Evolutionary conservation across 1,140 invertebrate species (phyloP), one percentile per base, ranked within the genome.

Genomic region (Penaeus japonicus): DNA sequence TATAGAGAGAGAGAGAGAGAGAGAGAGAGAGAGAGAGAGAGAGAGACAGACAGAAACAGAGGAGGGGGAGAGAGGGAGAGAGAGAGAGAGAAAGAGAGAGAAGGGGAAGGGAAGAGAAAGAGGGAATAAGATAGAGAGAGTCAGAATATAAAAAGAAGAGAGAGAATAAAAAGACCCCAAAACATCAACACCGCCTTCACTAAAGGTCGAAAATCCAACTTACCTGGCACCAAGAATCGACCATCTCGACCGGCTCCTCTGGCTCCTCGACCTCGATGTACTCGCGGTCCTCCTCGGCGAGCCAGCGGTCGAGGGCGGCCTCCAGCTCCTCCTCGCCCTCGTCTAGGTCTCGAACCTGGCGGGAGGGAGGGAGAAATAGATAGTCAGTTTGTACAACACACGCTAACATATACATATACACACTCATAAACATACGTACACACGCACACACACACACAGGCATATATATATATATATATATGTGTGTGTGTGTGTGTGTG

Each of bases 231-330:
- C 96, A 96, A 86, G 94, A 95, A 91, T 97, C 96, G 92, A 96
- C 95, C 93, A 95, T 97, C 22, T 96, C 96, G 20, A 96, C 96
- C 4, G 95, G 95, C 92, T 96, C 96, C 87, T 95, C 93, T 1
- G 95, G 94, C 92, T 97, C 96, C 91, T 96, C 95, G 0, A 97
- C 95, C 92, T 97, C 96, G 83, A 96, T 96, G 89, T 96, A 96
- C 93, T 97, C 96, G 90, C 96, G 92, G 90, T 96, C 95, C 91
- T 96, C 96, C 90, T 96, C 95, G 15, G 84, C 89, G 24, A 89
- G 39, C 89, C 89, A 89, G 20, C 89, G 77, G 57, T 89, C 89
- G 1, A 89, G 57, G 17, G 84, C 84, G 24, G 84, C 79, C 27
- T 89, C 84, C 3, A 89, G 84, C 55, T 89, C 89, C 70, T 89